These are phyloP conservation scores for Scolopax rusticola DNA, from an alignment of 2,797 vertebrate species.

Conservation along the genomic window DNA sequence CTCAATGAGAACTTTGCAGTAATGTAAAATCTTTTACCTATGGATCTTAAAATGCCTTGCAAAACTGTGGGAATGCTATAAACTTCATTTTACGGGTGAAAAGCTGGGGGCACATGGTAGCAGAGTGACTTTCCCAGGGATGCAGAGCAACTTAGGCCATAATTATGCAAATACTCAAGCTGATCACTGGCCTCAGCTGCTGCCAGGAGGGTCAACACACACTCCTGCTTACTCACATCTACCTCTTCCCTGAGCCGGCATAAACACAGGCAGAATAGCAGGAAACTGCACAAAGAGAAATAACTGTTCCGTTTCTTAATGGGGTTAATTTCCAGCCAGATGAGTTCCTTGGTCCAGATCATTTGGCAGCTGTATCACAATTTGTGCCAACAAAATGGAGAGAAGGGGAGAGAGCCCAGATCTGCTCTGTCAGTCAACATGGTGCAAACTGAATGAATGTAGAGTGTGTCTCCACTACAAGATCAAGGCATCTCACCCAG, in stretches of 20 bases:
- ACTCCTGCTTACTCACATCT: not conserved
- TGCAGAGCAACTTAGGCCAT: not conserved
- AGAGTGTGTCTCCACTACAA: not conserved
- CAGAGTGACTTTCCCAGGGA: not conserved
- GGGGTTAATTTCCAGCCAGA: not conserved
- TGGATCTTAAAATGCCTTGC: conserved; percentile 7
- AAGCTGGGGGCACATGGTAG: not conserved
- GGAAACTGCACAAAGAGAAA: not conserved
- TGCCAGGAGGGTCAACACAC: not conserved
- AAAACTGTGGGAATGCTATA: not conserved
- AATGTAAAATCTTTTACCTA: conserved; percentile 7
- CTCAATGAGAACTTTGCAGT: not conserved
- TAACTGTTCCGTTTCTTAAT: not conserved
- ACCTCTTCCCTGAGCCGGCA: not conserved
- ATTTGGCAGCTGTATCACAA: not conserved
- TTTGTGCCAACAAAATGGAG: not conserved
- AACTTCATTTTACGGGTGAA: not conserved
- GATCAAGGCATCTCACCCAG: not conserved
- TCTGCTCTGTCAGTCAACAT: not conserved
- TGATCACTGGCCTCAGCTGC: not conserved
- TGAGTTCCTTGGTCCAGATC: not conserved
- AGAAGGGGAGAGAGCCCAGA: not conserved
- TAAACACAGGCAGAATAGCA: not conserved
- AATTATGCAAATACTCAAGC: not conserved
- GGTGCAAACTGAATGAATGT: not conserved